Conservation (phyloP, 2,113 vertebrate species). For the Ictalurus furcatus region DNA sequence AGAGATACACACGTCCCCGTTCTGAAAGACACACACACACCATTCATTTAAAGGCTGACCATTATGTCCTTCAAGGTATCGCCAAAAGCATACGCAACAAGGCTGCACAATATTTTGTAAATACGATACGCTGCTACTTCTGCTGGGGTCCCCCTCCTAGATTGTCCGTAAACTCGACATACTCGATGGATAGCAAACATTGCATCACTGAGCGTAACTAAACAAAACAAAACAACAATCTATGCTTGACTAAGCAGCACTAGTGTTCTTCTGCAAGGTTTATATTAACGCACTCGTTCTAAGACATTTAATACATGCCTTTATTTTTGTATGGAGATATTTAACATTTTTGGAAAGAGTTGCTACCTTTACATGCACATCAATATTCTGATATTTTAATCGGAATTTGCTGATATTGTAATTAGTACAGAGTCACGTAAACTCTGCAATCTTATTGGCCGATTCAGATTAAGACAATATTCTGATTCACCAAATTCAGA, state of each 20-base stretch:
- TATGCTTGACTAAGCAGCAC: not conserved
- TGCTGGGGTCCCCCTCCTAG: not conserved
- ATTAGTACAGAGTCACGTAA: no score
- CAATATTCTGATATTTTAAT: no score
- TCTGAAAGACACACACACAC: slow-evolving; percentile 69
- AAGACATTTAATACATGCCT: no score
- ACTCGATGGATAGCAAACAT: not conserved
- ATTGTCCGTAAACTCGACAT: no score
- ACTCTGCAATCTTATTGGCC: no score
- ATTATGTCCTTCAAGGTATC: not conserved
- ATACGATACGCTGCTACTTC: not conserved
- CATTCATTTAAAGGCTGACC: not conserved
- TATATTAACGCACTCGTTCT: no score
- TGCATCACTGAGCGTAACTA: not conserved
- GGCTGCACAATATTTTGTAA: not conserved
- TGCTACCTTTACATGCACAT: no score
- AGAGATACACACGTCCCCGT: slow-evolving; percentile 96
- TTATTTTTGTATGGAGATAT: no score
- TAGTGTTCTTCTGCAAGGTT: no score
- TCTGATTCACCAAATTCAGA: no score
- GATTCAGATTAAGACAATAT: no score
- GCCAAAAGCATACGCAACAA: not conserved
- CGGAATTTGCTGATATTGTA: no score
- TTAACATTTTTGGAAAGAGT: not conserved
- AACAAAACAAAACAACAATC: not conserved